Evolutionary conservation across 2,797 vertebrate genomes (phyloP).

Genomic region (Carcharodon carcharias): DNA sequence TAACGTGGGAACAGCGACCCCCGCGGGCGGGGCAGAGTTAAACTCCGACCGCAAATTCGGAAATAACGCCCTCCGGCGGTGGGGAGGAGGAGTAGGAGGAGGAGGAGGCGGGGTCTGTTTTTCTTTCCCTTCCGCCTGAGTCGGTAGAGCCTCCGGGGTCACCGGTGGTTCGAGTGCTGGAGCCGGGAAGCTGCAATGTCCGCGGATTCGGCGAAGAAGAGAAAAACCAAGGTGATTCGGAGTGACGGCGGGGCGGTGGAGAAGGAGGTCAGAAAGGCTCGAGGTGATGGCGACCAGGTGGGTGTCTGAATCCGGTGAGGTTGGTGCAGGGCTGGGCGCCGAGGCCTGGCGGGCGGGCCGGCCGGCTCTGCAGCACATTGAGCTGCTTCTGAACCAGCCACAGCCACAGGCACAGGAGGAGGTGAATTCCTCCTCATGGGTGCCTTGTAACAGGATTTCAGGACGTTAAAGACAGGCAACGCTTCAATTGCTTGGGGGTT

Average conservation of each 20-base stretch:
- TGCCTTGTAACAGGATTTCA: background rate
- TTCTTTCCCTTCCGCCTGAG: background rate
- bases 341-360: background rate
- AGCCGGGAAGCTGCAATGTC: slow-evolving; percentile 53
- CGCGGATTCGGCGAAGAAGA: slow-evolving; percentile 79
- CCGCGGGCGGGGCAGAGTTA: background rate
- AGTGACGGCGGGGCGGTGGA: slow-evolving; percentile 66
- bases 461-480: background rate
- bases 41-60: fast-evolving
- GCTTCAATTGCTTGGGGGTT: background rate
- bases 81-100: too few species aligned
- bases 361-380: background rate
- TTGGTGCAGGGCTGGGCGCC: background rate
- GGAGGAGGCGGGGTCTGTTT: too few species aligned
- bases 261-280: background rate
- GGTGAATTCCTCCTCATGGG: too few species aligned
- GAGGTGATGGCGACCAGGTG: slow-evolving; percentile 74
- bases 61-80: background rate
- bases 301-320: background rate
- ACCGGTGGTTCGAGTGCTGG: background rate
- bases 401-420: background rate
- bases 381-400: background rate
- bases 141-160: background rate
- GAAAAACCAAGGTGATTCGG: slow-evolving; percentile 88
- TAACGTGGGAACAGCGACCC: background rate